These are phyloP conservation scores for Lasioglossum figueresi DNA, from an alignment of 2,888 invertebrate genomes.

Conservation along the genomic window DNA sequence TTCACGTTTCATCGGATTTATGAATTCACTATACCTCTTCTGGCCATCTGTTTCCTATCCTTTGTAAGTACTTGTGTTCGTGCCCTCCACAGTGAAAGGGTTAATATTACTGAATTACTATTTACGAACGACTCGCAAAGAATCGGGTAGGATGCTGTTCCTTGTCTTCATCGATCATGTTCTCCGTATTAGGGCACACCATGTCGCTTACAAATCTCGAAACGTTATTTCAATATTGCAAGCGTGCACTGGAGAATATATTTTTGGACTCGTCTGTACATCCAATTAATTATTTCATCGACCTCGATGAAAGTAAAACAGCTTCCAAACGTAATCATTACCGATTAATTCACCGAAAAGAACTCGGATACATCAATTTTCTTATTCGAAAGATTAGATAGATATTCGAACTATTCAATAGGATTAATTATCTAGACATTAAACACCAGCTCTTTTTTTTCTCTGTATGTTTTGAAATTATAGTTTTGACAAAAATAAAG, in stretches of 20 bases:
- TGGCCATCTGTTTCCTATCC: neutral
- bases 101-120: conserved; percentile 41
- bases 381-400: neutral
- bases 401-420: neutral
- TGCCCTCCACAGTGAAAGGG: conserved; percentile 13
- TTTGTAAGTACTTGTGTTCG: neutral
- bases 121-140: conserved; percentile 41
- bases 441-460: neutral
- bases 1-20: neutral
- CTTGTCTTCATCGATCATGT: conserved; percentile 21
- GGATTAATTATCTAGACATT: neutral
- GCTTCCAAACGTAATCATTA: neutral
- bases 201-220: conserved; percentile 39
- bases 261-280: conserved; percentile 3
- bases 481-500: neutral
- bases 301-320: neutral
- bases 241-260: conserved; percentile 51
- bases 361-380: neutral
- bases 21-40: neutral
- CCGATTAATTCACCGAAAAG: conserved; percentile 4
- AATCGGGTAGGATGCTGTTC: conserved; percentile 41
- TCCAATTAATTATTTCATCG: neutral
- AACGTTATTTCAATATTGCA: conserved; percentile 37
- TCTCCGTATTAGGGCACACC: neutral
- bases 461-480: neutral